These are phyloP conservation scores for Lycodopsis pacificus DNA, from an alignment of 2,797 vertebrate genomes.

Conservation along the genomic window DNA sequence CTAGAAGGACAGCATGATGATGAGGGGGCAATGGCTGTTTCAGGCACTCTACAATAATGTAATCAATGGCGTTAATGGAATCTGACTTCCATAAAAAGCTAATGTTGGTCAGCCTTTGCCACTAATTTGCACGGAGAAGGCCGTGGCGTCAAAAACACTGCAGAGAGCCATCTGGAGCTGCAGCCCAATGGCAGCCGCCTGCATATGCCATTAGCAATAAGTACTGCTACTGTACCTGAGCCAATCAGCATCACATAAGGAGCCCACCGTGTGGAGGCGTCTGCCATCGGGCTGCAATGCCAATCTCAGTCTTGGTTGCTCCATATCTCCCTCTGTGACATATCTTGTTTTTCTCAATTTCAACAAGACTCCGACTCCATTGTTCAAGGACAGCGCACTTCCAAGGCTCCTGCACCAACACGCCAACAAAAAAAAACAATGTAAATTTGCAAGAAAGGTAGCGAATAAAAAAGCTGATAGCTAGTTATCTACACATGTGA, in stretches of 20 bases:
- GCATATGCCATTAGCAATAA: constrained; percentile 53
- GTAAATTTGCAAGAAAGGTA: too few relatives aligned
- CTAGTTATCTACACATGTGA: too few relatives aligned
- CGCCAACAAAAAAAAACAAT: too few relatives aligned
- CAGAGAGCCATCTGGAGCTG: constrained; percentile 68
- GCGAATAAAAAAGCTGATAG: too few relatives aligned
- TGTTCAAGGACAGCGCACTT: neutral
- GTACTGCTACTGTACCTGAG: constrained; percentile 44
- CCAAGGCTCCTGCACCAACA: neutral
- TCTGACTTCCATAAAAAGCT: constrained; percentile 61
- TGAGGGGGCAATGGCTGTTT: constrained; percentile 43
- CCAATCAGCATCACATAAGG: constrained; percentile 60
- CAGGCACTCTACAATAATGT: constrained; percentile 43
- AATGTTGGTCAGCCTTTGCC: constrained; percentile 58
- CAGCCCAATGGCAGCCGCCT: constrained; percentile 47
- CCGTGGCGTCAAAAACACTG: constrained; percentile 44
- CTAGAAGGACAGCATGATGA: constrained; percentile 41
- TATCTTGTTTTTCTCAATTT: constrained; percentile 17
- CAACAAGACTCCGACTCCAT: constrained; percentile 5
- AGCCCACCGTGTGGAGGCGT: constrained; percentile 29
- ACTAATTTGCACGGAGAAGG: constrained; percentile 57
- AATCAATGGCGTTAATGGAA: constrained; percentile 58
- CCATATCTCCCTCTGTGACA: constrained; percentile 15
- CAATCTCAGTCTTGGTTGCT: neutral
- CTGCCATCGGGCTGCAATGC: constrained; percentile 18